Evolutionary conservation across 2,113 vertebrate genomes (phyloP).

Genomic region (Cebidichthys violaceus): DNA sequence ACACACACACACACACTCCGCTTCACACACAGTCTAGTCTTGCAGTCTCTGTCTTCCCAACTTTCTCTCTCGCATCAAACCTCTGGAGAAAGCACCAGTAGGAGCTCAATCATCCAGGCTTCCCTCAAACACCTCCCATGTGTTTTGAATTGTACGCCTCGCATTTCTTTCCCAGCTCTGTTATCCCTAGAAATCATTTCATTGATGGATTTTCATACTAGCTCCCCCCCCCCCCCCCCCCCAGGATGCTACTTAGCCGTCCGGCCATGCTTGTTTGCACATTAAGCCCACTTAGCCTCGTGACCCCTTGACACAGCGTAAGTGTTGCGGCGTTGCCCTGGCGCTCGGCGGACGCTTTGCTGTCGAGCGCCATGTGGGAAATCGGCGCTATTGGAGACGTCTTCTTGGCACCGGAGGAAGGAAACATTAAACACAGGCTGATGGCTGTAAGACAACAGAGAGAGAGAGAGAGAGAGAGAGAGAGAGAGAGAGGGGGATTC

Average conservation of each 20-base stretch:
- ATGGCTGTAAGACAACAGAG: conserved; percentile 45
- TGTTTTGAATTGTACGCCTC: conserved; percentile 11
- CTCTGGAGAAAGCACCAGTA: conserved; percentile 8
- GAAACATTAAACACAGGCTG: conserved; percentile 69
- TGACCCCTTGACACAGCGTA: conserved; percentile 52
- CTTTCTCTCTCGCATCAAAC: background rate
- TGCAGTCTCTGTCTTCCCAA: conserved; percentile 2
- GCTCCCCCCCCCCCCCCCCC: background rate
- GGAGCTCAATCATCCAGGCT: conserved; percentile 31
- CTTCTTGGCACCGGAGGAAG: conserved; percentile 55
- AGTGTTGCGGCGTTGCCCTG: conserved; percentile 32
- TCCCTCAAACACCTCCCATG: conserved; percentile 16
- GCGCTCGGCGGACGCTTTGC: conserved; percentile 20
- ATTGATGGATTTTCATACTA: conserved; percentile 43
- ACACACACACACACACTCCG: background rate
- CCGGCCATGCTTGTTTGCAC: conserved; percentile 44
- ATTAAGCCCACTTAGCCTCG: conserved; percentile 47
- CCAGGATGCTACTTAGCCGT: conserved; percentile 14
- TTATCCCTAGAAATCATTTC: conserved; percentile 18
- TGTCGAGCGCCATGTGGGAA: conserved; percentile 46
- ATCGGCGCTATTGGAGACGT: conserved; percentile 31
- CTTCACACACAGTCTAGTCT: conserved; percentile 9
- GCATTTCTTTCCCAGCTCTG: background rate
- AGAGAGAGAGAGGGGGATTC: conserved; percentile 39
- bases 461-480: conserved; percentile 19